Conservation (phyloP, 2,888 invertebrate species). For the Scaptomyza reducta region DNA sequence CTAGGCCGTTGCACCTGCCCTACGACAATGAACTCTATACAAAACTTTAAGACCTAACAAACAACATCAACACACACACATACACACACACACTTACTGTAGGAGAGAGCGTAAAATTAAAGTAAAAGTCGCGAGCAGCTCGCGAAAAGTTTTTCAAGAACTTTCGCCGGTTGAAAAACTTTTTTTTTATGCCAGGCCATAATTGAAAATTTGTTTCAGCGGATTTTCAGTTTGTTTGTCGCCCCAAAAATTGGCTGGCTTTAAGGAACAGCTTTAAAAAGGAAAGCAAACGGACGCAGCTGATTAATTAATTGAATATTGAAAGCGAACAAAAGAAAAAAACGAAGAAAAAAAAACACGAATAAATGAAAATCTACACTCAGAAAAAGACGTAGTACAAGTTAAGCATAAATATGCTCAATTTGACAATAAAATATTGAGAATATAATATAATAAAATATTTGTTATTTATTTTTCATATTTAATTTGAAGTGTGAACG, state of each 20-base stretch:
- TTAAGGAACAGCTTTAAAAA: conserved; percentile 17
- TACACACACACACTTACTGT: conserved; percentile 3
- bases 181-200: conserved; percentile 61
- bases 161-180: conserved; percentile 72
- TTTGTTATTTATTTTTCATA: no score
- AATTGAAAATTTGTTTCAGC: conserved; percentile 70
- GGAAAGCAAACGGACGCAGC: conserved; percentile 10
- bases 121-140: conserved; percentile 70
- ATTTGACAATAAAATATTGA: no score
- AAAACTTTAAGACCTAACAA: conserved; percentile 54
- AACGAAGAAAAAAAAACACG: neutral
- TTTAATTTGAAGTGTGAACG: no score
- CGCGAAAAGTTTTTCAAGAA: conserved; percentile 66
- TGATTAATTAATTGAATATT: conserved; percentile 80
- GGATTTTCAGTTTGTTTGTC: conserved; percentile 7
- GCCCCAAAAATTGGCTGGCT: neutral
- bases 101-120: conserved; percentile 57
- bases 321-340: conserved; percentile 39
- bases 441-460: no score
- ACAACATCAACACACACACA: conserved; percentile 18
- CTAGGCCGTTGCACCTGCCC: conserved; percentile 72
- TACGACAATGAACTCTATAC: conserved; percentile 63
- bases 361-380: neutral
- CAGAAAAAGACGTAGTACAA: no score
- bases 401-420: no score